Evolutionary conservation across 2,888 invertebrate species (phyloP).

Genomic region (Acleris literana): DNA sequence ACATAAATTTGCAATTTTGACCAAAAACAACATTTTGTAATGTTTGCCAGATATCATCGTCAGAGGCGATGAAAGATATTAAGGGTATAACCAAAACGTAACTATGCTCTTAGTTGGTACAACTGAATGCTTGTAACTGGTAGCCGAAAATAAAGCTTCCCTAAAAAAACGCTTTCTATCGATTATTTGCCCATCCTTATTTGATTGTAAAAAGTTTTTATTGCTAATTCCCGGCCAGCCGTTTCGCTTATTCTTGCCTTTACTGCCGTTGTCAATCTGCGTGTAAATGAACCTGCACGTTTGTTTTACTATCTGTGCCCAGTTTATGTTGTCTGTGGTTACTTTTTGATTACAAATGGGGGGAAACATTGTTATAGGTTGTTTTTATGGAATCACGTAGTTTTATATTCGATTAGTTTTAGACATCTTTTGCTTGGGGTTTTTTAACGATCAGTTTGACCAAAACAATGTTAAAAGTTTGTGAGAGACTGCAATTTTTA

Average conservation of each 20-base stretch:
- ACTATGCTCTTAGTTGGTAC: no score
- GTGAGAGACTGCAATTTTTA: no score
- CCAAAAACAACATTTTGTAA: no score
- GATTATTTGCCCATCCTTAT: constrained; percentile 1
- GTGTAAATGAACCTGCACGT: constrained; percentile 63
- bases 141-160: no score
- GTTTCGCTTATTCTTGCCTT: constrained; percentile 57
- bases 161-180: neutral
- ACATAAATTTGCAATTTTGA: no score
- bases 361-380: constrained; percentile 17
- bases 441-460: no score
- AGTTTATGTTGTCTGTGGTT: constrained; percentile 47
- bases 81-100: no score
- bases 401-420: constrained; percentile 11
- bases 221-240: constrained; percentile 66
- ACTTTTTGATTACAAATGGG: constrained; percentile 40
- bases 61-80: no score
- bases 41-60: no score
- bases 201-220: constrained; percentile 80
- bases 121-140: no score
- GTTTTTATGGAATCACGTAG: constrained; percentile 15
- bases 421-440: neutral
- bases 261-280: constrained; percentile 62
- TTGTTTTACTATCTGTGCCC: constrained; percentile 64
- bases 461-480: no score